phyloP scores from a whole-genome alignment of 2,113 vertebrate genomes.

The Pholis gunnellus region DNA sequence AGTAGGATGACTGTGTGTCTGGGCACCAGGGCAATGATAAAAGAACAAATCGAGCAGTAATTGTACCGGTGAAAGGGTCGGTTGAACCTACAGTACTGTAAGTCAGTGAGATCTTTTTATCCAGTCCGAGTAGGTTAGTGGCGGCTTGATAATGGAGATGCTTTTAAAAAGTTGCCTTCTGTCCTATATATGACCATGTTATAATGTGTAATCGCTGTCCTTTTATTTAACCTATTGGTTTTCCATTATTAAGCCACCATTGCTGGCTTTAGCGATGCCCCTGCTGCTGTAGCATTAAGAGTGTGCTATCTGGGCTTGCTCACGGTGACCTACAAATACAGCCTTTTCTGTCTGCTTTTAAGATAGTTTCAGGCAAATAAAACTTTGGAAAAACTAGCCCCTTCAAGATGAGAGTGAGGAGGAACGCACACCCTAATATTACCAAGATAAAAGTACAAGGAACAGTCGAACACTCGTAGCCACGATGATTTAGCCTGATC shows the following conservation, averaged over 20 bases:
- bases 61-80: not conserved
- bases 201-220: not conserved
- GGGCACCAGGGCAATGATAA: slow-evolving; percentile 12
- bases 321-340: slow-evolving; percentile 57
- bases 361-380: slow-evolving; percentile 48
- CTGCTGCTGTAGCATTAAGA: slow-evolving; percentile 33
- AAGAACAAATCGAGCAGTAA: slow-evolving; percentile 15
- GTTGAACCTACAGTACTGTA: not conserved
- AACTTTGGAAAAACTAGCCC: slow-evolving; percentile 25
- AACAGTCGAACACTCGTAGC: too few relatives aligned
- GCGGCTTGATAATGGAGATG: not conserved
- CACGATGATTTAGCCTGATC: too few relatives aligned
- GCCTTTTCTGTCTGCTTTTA: slow-evolving; percentile 56
- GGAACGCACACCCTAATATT: too few relatives aligned
- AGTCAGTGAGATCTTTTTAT: not conserved
- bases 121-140: not conserved
- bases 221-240: not conserved
- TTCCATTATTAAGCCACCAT: not conserved
- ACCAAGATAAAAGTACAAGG: too few relatives aligned
- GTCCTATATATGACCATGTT: too few relatives aligned
- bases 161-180: not conserved
- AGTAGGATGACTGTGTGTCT: slow-evolving; percentile 36
- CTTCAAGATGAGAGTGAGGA: too few relatives aligned
- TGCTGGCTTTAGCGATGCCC: slow-evolving; percentile 37
- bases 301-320: slow-evolving; percentile 34